Conservation (phyloP, 2,113 vertebrate genomes). For the Machaerirhynchus nigripectus region DNA sequence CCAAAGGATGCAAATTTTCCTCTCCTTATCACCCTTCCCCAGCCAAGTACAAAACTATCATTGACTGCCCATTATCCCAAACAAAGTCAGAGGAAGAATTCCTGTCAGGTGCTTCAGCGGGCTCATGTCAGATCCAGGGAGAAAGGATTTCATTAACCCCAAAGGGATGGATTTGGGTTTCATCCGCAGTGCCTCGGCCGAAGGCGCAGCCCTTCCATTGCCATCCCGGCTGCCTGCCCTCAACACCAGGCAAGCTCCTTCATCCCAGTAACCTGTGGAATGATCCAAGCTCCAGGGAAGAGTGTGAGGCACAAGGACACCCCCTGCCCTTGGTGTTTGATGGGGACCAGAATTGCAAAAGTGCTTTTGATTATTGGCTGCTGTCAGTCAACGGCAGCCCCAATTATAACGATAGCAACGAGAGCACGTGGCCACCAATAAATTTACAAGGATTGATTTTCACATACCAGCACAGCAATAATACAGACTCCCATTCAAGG, state of each 20-base stretch:
- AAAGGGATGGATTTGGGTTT: not conserved
- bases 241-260: rapidly evolving
- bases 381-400: conserved; percentile 15
- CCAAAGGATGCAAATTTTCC: not conserved
- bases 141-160: not conserved
- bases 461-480: conserved; percentile 8
- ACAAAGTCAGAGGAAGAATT: not conserved
- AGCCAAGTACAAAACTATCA: not conserved
- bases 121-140: rapidly evolving
- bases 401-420: not conserved
- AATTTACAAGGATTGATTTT: not conserved
- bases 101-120: not conserved
- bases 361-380: not conserved
- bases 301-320: not conserved
- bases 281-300: not conserved
- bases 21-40: not conserved
- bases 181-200: rapidly evolving
- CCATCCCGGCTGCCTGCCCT: not conserved
- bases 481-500: not conserved
- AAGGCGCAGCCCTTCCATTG: not conserved
- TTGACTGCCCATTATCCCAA: not conserved
- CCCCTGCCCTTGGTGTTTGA: not conserved
- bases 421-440: not conserved
- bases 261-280: not conserved
- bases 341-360: not conserved